Conservation (phyloP, 2,797 vertebrate genomes). For the Dendrocincla fuliginosa region DNA sequence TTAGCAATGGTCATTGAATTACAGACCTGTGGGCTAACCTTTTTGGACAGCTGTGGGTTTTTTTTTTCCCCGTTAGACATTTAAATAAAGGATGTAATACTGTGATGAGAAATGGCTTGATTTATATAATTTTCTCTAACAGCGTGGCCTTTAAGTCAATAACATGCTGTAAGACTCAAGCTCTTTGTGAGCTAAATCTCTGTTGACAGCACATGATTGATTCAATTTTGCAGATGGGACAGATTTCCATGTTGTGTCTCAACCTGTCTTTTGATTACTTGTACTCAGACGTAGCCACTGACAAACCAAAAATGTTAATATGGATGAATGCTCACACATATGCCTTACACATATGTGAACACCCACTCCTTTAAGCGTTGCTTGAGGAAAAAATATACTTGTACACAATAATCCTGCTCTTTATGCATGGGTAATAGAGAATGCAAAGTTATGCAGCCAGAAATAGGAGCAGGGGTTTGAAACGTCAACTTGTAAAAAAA, state of each 20-base stretch:
- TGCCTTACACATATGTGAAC: constrained; percentile 11
- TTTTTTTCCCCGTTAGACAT: background rate
- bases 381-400: background rate
- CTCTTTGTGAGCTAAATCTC: constrained; percentile 4
- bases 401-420: background rate
- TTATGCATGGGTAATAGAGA: background rate
- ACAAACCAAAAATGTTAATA: constrained; percentile 3
- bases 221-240: constrained; percentile 13
- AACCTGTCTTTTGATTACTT: constrained; percentile 37
- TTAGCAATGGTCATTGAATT: background rate
- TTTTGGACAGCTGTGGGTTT: background rate
- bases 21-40: background rate
- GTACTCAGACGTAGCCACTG: background rate
- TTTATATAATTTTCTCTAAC: background rate
- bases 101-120: background rate
- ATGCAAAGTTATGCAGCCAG: background rate
- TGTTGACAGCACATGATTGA: constrained; percentile 34
- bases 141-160: background rate
- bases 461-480: constrained; percentile 1
- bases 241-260: constrained; percentile 29
- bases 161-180: background rate
- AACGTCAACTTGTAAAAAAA: background rate
- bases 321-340: constrained; percentile 12
- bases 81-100: background rate
- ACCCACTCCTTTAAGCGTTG: background rate